A percentile compares a stretch with the other conserved stretches of the same genome.
These are phyloP conservation scores for Scyliorhinus canicula DNA, from an alignment of 2,797 vertebrate genomes.

Conservation along the genomic window DNA sequence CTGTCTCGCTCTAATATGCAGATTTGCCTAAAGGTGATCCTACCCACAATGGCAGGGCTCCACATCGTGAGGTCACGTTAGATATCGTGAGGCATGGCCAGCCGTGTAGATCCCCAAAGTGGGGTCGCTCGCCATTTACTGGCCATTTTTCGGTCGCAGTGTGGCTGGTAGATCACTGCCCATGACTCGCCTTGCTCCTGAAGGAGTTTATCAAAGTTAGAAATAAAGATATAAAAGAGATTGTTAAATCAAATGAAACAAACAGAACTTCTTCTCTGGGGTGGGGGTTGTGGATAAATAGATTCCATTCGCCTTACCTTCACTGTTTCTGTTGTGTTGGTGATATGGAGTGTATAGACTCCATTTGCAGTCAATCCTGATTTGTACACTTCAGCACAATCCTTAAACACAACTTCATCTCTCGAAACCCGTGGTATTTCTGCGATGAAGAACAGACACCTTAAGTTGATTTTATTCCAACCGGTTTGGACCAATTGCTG, in stretches of 20 bases:
- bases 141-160: too few species aligned
- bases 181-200: too few species aligned
- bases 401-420: conserved; percentile 56
- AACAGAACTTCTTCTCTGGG: neutral
- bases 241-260: neutral
- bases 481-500: neutral
- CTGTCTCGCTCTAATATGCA: too few species aligned
- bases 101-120: too few species aligned
- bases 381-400: conserved; percentile 67
- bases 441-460: conserved; percentile 42
- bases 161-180: too few species aligned
- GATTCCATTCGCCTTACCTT: conserved; percentile 54
- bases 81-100: too few species aligned
- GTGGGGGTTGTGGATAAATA: neutral
- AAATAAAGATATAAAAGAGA: neutral
- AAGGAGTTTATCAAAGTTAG: too few species aligned
- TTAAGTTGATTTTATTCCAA: neutral
- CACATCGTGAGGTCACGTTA: too few species aligned
- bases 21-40: too few species aligned
- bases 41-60: too few species aligned
- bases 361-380: conserved; percentile 64
- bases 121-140: too few species aligned
- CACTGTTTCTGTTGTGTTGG: conserved; percentile 61
- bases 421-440: conserved; percentile 56
- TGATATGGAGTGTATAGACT: conserved; percentile 60